phyloP scores from a whole-genome alignment of 2,113 vertebrate genomes.

The Typhlomys cinereus region DNA sequence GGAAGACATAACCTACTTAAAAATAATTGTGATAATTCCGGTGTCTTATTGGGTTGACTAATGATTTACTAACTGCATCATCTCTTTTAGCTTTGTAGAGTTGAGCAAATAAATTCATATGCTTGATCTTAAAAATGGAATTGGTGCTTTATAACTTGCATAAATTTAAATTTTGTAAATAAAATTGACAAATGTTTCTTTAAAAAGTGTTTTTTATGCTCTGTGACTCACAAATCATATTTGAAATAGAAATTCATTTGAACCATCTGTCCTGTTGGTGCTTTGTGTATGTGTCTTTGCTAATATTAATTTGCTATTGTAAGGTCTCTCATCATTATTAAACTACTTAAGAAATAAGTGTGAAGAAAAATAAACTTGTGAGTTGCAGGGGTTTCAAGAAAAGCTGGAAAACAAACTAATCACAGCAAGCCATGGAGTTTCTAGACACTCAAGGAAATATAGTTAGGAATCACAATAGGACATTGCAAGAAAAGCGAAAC shows the following conservation, averaged over 20 bases:
- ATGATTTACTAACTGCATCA: background rate
- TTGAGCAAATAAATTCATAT: background rate
- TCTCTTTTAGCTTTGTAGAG: background rate
- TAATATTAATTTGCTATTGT: background rate
- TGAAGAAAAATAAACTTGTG: background rate
- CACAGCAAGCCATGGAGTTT: no score
- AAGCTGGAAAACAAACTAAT: no score
- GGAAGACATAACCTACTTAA: rapidly evolving
- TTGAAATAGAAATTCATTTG: background rate
- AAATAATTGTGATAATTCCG: background rate
- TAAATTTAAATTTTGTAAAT: background rate
- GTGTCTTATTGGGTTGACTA: background rate
- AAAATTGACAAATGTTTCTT: background rate
- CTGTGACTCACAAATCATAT: background rate
- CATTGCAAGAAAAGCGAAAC: no score
- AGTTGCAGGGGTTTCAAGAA: background rate
- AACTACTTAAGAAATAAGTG: background rate
- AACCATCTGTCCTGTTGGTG: background rate
- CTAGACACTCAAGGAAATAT: background rate
- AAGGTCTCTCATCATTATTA: background rate
- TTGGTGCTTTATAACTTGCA: background rate
- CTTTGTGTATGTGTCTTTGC: background rate
- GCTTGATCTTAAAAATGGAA: background rate
- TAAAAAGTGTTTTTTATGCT: background rate
- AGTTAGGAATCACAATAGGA: no score